Percentiles rank a stretch among this genome's conserved stretches.
phyloP scores from a whole-genome alignment of 2,888 invertebrate species.

The Tenodera sinensis region DNA sequence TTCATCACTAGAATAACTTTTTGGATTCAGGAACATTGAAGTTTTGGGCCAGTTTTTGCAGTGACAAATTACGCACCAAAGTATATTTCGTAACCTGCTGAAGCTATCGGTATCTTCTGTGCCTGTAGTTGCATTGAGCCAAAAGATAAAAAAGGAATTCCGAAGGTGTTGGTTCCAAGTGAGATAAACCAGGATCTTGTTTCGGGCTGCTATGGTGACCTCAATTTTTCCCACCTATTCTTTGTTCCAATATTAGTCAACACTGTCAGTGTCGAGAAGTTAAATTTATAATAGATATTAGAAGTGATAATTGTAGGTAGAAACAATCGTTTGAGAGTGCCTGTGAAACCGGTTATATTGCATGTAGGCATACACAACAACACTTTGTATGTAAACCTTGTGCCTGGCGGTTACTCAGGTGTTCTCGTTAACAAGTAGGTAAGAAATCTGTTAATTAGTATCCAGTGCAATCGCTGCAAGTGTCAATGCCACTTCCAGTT shows the following conservation, averaged over 20 bases:
- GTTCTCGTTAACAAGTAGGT: background rate
- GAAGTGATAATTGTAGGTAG: background rate
- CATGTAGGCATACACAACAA: background rate
- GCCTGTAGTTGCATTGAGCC: too few species aligned
- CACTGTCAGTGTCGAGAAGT: background rate
- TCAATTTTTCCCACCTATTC: background rate
- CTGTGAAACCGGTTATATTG: background rate
- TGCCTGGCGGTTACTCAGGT: background rate
- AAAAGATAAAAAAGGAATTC: too few species aligned
- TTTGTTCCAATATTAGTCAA: background rate
- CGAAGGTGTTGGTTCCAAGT: too few species aligned
- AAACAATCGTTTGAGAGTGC: background rate
- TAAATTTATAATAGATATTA: background rate
- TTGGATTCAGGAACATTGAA: too few species aligned
- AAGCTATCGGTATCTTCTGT: too few species aligned
- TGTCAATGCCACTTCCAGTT: background rate
- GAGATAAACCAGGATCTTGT: too few species aligned
- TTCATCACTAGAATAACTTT: too few species aligned
- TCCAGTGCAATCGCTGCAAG: background rate
- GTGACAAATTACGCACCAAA: too few species aligned
- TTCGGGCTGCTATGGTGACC: background rate
- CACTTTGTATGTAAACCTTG: too few species aligned
- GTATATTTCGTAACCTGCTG: too few species aligned
- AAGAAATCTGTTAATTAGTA: background rate
- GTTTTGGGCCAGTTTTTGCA: too few species aligned